phyloP scores from a whole-genome alignment of 2,888 invertebrate genomes.

The Neelides folsomi region DNA sequence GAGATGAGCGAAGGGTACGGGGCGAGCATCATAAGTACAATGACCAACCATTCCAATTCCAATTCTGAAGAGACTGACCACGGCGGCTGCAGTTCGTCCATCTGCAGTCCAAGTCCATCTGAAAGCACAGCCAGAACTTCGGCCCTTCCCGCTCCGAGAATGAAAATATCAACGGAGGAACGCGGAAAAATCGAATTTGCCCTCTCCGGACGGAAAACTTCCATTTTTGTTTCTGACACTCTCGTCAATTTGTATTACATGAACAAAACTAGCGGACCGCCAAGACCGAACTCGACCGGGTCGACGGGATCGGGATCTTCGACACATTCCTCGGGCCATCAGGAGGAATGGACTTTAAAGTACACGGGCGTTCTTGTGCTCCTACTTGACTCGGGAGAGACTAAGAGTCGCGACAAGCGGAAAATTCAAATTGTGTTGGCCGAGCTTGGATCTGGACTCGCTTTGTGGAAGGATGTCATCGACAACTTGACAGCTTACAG shows the following conservation, averaged over 20 bases:
- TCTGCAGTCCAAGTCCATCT: slow-evolving; percentile 5
- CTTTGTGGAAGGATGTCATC: slow-evolving; percentile 65
- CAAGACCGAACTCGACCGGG: slow-evolving; percentile 22
- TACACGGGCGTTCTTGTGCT: slow-evolving; percentile 68
- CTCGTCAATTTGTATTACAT: slow-evolving; percentile 58
- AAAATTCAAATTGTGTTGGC: slow-evolving; percentile 58
- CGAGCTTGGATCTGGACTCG: slow-evolving; percentile 66
- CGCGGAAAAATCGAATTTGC: slow-evolving; percentile 57
- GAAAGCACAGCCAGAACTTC: neutral
- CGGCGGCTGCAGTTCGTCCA: slow-evolving; percentile 13
- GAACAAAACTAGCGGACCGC: slow-evolving; percentile 36
- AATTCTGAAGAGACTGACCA: slow-evolving; percentile 17
- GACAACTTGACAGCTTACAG: slow-evolving; percentile 61
- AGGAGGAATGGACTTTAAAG: slow-evolving; percentile 51
- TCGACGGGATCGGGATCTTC: slow-evolving; percentile 15
- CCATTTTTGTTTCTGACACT: slow-evolving; percentile 61
- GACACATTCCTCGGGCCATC: slow-evolving; percentile 31
- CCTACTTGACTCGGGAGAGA: slow-evolving; percentile 61
- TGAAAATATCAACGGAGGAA: slow-evolving; percentile 44
- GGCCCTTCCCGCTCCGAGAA: slow-evolving; percentile 6
- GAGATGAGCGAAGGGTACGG: slow-evolving; percentile 6
- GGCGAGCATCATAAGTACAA: slow-evolving; percentile 9
- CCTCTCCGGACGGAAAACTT: slow-evolving; percentile 62
- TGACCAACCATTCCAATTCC: slow-evolving; percentile 14
- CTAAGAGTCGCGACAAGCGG: slow-evolving; percentile 52